These are phyloP conservation scores for Drosophila mimetica DNA, from an alignment of 2,888 invertebrate species.

Conservation along the genomic window DNA sequence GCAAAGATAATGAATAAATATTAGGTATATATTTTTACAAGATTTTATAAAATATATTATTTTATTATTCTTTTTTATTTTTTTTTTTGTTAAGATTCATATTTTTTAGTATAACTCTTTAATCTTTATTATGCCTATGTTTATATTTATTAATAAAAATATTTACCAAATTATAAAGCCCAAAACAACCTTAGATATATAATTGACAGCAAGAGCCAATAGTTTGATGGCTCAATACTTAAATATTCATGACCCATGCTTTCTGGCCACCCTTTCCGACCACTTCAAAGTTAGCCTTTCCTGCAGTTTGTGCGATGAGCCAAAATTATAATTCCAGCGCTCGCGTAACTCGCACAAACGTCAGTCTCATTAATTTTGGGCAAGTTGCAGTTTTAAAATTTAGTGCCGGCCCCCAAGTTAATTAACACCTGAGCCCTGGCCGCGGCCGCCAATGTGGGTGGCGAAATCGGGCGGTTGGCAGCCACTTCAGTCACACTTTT, in stretches of 20 bases:
- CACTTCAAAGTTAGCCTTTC: constrained; percentile 24
- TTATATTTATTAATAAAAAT: no score
- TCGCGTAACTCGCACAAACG: constrained; percentile 53
- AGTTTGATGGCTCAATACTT: constrained; percentile 5
- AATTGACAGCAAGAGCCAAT: background rate
- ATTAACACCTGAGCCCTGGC: constrained; percentile 65
- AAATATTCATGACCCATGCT: constrained; percentile 25
- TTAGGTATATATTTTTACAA: no score
- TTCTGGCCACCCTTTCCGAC: constrained; percentile 3
- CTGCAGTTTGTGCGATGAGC: constrained; percentile 11
- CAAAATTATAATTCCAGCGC: constrained; percentile 22
- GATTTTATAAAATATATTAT: no score
- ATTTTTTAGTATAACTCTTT: no score
- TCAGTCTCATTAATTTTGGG: constrained; percentile 71
- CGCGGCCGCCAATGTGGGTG: constrained; percentile 4
- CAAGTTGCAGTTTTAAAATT: constrained; percentile 72
- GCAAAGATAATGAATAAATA: no score
- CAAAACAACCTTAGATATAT: no score
- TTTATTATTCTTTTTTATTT: no score
- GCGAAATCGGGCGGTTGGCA: constrained; percentile 1
- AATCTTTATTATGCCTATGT: no score
- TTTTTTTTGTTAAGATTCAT: no score
- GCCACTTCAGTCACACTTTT: constrained; percentile 68
- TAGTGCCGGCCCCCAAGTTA: constrained; percentile 62
- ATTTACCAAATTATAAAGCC: no score